Evolutionary conservation across 2,888 invertebrate genomes (phyloP), one percentile per base, ranked within the genome.

Genomic region (Camponotus fellah): DNA sequence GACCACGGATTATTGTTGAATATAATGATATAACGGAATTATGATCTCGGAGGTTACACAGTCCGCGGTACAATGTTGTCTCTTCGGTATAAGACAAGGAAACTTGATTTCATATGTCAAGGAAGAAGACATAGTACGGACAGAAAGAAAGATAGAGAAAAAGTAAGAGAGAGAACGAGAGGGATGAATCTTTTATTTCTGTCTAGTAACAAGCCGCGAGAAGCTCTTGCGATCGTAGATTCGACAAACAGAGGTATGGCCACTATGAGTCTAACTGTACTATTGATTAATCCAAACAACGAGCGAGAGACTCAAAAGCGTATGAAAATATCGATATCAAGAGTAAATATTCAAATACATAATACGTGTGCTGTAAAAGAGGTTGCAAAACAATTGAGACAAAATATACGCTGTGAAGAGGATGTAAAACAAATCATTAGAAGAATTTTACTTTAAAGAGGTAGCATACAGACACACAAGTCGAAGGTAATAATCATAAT

Each of bases 21-120:
- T 84, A 88, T 90, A 92, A 92, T 91, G 91, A 91, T 90, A 90
- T 92, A 93, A 92, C 93, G 92, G 92, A 88, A 90, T 91, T 89
- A 90, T 81, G 91, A 90, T 90, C 91, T 84, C 87, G 86, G 90
- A 88, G 88, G 91, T 88, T 89, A 85, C 64, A 76, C 62, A 81
- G 84, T 56, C 75, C 75, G 83, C 83, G 84, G 86, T 74, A 46
- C 64, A 81, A 84, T 77, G 81, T 64, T 85, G 82, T 68, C 83
- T 85, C 64, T 65, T 75, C 37, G 26, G 4, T 34, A 43, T 71
- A 58, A 37, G 37, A 72, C 46, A 46, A 72, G 79, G 37, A 80
- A 58, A 72, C 14, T 21, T 43, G 34, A 60, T 37, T 71, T 60
- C 71, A 62, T 37, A 62, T 53, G 37, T 49, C 49, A 68, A 26